Evolutionary conservation across 1,140 invertebrate species (phyloP), one percentile per base, ranked within the genome.

Genomic region (Spodoptera litura): DNA sequence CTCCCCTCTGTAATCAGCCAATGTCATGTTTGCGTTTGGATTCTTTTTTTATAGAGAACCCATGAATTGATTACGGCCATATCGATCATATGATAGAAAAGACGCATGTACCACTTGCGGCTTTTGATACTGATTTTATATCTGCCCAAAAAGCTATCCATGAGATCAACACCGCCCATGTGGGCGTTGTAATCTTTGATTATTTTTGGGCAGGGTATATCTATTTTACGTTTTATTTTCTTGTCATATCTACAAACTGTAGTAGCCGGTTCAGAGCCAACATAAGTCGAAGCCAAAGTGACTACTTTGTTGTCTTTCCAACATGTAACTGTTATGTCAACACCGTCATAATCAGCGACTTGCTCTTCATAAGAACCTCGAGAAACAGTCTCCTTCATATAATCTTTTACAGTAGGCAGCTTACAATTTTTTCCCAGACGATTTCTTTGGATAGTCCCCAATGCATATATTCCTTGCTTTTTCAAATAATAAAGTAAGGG

Each of bases 151-250:
- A 74, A 74, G 9, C 55, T 59, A n/a, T 74, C 71, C 15, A 74
- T 25, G 0, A 74, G 53, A 44, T 73, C 70, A 1, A 73, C 70
- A 6, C 70, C 70, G 0, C 70, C 70, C 70, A 73, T 73, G 12
- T 74, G 71, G 11, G 52, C 20, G 25, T 74, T 61, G 20, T 74
- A 74, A 12, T 74, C 71, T 61, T 74, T 61, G 8, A 74, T 27
- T 27, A 74, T 13, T 13, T 74, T 74, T 9, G 71, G 71, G 12
- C 71, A 74, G 20, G 20, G 20, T 20, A 20, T 20, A 13, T 27
- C 3, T 49, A 74, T 59, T 27, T 2, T 12, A 74, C 49, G 6
- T 44, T 74, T 61, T 5, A 4, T 4, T 31, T 27, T 31, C 52
- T 73, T 73, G 15, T 72, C 70, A 35, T 38, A 58, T 12, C 70